Conservation (phyloP, 2,888 invertebrate genomes). For the Mythimna albipuncta region DNA sequence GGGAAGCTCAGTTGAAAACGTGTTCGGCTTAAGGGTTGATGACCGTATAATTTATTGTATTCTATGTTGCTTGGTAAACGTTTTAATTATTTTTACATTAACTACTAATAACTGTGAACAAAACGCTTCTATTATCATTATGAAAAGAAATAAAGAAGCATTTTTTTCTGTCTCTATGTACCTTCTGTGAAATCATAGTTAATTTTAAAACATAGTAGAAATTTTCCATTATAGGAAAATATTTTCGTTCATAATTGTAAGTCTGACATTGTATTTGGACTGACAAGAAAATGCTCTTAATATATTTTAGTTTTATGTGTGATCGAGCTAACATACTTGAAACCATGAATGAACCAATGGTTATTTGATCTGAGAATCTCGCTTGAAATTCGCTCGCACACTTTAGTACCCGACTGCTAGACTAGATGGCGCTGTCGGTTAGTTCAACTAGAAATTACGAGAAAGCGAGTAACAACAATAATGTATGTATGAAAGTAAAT, state of each 20-base stretch:
- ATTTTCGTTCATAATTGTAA: too few species aligned
- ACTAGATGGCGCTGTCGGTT: slow-evolving; percentile 31
- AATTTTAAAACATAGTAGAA: too few species aligned
- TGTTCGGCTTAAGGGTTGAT: slow-evolving; percentile 18
- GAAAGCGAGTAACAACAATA: neutral
- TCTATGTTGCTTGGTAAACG: neutral
- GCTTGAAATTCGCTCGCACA: neutral
- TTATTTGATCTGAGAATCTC: neutral
- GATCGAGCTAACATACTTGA: neutral
- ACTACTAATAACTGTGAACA: neutral
- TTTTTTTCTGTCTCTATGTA: too few species aligned
- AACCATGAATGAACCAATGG: slow-evolving; percentile 5
- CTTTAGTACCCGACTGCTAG: neutral
- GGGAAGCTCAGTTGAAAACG: slow-evolving; percentile 10
- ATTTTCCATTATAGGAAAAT: too few species aligned
- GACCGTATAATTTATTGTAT: slow-evolving; percentile 26
- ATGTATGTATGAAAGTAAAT: too few species aligned
- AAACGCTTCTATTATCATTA: neutral
- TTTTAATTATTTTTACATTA: slow-evolving; percentile 10
- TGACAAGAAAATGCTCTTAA: too few species aligned
- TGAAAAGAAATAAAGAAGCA: neutral
- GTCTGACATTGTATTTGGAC: too few species aligned
- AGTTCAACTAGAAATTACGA: neutral
- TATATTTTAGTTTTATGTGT: too few species aligned
- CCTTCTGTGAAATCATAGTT: too few species aligned